A percentile compares a stretch with the other conserved stretches of the same genome.
Conservation (phyloP, 2,797 vertebrate species). For the Enteromius fasciolatus region DNA sequence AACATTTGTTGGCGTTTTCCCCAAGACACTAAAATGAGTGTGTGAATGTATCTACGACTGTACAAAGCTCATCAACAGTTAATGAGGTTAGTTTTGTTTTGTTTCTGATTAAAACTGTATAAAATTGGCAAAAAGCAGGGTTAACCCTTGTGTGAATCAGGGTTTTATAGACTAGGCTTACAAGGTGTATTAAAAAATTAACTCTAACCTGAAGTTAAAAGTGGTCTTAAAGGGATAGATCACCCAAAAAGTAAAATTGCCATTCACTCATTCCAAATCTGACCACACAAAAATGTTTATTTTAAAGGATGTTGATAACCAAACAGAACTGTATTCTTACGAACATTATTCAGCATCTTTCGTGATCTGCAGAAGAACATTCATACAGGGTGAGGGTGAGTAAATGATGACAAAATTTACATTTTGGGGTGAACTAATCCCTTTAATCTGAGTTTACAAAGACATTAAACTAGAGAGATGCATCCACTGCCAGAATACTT, state of each 20-base stretch:
- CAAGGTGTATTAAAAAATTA: not conserved
- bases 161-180: not conserved
- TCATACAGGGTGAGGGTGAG: not conserved
- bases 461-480: not conserved
- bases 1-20: not conserved
- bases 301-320: not conserved
- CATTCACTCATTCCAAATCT: not conserved
- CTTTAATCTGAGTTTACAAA: conserved; percentile 8
- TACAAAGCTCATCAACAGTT: not conserved
- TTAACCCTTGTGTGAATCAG: not conserved
- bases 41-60: not conserved
- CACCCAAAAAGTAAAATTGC: not conserved
- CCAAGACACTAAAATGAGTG: not conserved
- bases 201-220: not conserved
- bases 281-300: not conserved
- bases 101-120: not conserved
- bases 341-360: not conserved
- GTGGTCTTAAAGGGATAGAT: not conserved
- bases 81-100: not conserved
- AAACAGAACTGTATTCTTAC: not conserved
- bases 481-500: not conserved
- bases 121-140: not conserved
- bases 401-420: not conserved
- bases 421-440: no score
- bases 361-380: not conserved